Conservation (phyloP, 2,888 invertebrate species). For the Tenthredo mesomela region DNA sequence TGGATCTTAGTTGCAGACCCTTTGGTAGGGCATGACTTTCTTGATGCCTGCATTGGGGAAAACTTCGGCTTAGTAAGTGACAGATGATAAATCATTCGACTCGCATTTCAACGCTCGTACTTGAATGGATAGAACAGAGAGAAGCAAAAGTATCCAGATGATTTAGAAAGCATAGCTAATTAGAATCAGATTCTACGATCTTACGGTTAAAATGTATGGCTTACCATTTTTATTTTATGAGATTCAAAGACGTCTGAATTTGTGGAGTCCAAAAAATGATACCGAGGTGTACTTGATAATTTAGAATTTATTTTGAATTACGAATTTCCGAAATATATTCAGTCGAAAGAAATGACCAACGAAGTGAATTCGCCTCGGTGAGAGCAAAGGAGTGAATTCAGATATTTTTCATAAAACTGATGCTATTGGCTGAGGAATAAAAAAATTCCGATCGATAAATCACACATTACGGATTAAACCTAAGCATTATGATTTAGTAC, state of each 20-base stretch:
- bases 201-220: neutral
- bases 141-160: neutral
- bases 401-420: neutral
- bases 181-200: neutral
- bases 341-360: constrained; percentile 17
- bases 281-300: constrained; percentile 1
- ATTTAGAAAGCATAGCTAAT: neutral
- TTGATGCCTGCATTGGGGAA: neutral
- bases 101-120: neutral
- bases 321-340: constrained; percentile 28
- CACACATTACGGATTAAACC: neutral
- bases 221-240: neutral
- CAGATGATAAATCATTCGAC: neutral
- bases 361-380: constrained; percentile 21
- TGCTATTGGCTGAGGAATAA: constrained; percentile 13
- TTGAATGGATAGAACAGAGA: neutral
- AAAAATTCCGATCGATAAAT: neutral
- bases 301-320: constrained; percentile 3
- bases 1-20: neutral
- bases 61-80: neutral
- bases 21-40: neutral
- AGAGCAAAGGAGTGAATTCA: neutral
- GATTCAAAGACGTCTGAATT: neutral
- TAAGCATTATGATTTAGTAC: neutral
- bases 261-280: neutral